A percentile compares a stretch with the other conserved stretches of the same genome.
These are phyloP conservation scores for Cryptoblepharus egeriae DNA, from an alignment of 2,797 vertebrate species.

Conservation along the genomic window DNA sequence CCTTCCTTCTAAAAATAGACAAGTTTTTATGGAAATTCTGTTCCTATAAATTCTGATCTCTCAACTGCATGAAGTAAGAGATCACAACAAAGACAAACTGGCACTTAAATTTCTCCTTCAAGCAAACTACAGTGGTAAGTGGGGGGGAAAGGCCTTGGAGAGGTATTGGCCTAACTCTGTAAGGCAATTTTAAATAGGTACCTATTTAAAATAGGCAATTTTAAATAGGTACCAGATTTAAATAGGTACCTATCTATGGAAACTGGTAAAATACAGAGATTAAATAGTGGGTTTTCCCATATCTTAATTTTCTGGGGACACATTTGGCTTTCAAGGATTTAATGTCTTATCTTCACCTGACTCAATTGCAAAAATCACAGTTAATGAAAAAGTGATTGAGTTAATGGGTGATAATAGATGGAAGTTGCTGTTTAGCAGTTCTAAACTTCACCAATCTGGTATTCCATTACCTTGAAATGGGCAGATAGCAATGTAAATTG, in stretches of 20 bases:
- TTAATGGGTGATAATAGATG: slow-evolving; percentile 2
- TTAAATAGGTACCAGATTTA: background rate
- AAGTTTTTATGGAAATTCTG: background rate
- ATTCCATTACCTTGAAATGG: slow-evolving; percentile 11
- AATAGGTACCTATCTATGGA: too few species aligned
- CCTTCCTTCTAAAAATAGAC: background rate
- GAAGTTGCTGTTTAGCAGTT: background rate
- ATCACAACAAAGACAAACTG: background rate
- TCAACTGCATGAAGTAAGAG: background rate
- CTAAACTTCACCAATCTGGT: background rate
- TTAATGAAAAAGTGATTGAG: background rate
- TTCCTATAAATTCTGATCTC: background rate
- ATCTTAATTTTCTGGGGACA: background rate
- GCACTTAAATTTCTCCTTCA: background rate
- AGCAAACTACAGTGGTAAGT: background rate
- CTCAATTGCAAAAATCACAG: background rate
- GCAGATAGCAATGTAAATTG: background rate
- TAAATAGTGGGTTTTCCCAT: too few species aligned
- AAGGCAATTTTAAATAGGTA: background rate
- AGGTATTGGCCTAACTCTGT: background rate
- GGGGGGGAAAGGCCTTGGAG: background rate
- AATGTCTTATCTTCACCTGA: background rate
- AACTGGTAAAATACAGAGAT: background rate
- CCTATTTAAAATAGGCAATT: too few species aligned
- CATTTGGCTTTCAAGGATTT: slow-evolving; percentile 4